Evolutionary conservation across 1,140 invertebrate genomes (phyloP), one percentile per base, ranked within the genome.

Genomic region (Euwallacea fornicatus): DNA sequence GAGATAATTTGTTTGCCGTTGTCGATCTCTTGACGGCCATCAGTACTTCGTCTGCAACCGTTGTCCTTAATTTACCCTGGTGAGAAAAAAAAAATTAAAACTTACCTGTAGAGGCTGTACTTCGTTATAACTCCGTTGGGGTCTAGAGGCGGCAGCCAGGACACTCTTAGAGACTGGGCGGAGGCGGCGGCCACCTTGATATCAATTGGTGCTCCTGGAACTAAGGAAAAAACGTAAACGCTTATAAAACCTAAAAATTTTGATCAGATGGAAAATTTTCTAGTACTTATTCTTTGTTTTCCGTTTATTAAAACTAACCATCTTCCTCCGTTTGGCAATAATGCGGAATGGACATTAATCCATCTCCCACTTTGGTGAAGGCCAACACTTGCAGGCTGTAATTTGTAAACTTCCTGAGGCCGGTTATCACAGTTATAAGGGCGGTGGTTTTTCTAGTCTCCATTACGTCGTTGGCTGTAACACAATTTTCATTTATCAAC

Each of bases 381-480:
- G 93, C 93, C 66, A 93, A 77, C 0, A 95, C 89, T 81, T 93
- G 91, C 54, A 96, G 86, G 76, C 90, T 94, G 81, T 96, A 96
- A 82, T 95, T 96, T 4, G 92, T 92, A 78, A 87, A 94, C 74
- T 90, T 92, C 66, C 86, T 84, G n/a, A 92, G 78, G 1, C 87
- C 87, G 0, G 86, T 88, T 2, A 92, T 81, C 46, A 91, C 87
- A 2, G 87, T 87, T 10, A 87, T 90, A 42, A 90, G 78, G 2
- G 87, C 87, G 7, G 86, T 88, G 0, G 90, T 92, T 79, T 90
- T 91, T 7, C 87, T 83, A 13, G 86, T 87, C 78, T 90, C 87
- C 76, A 89, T 86, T 73, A 88, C 87, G 60, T 89, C 87, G 61
- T 83, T 85, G 50, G 78, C 80, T 80, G 21, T 33, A 56, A 60